These are phyloP conservation scores for Henricia sp. DNA, from an alignment of 53 echinoderm and acorn worm genomes.

Conservation along the genomic window DNA sequence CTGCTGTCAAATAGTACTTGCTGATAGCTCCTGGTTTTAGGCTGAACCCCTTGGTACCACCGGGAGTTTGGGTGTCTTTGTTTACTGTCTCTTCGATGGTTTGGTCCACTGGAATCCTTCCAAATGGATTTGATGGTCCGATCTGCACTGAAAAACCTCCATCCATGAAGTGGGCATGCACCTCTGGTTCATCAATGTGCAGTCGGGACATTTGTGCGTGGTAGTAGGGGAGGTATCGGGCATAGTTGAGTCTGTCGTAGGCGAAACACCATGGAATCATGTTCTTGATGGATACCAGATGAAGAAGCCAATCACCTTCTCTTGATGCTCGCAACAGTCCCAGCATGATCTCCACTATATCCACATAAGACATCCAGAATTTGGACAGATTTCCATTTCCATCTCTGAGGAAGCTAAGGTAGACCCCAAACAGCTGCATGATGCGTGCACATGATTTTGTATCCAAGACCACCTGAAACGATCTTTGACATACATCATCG, in stretches of 20 bases:
- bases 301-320: constrained; percentile 62
- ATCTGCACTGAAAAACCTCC: constrained; percentile 54
- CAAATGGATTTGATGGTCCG: constrained; percentile 38
- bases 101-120: constrained; percentile 58
- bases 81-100: constrained; percentile 13
- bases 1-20: constrained; percentile 39
- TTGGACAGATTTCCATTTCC: constrained; percentile 12
- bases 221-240: constrained; percentile 49
- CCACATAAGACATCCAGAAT: constrained; percentile 63
- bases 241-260: constrained; percentile 52
- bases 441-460: neutral
- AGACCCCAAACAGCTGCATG: constrained; percentile 14
- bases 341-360: constrained; percentile 50
- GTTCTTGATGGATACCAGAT: constrained; percentile 29
- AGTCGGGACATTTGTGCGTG: constrained; percentile 51
- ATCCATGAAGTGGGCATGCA: neutral
- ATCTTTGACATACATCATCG: too few relatives aligned
- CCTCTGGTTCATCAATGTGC: constrained; percentile 6
- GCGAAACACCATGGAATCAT: constrained; percentile 63
- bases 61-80: constrained; percentile 26
- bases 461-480: neutral
- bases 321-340: constrained; percentile 40
- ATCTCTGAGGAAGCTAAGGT: constrained; percentile 18
- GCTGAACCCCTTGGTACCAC: constrained; percentile 3
- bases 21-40: constrained; percentile 21